Evolutionary conservation across 92 coral and sea anemone genomes (phyloP), one percentile per base, ranked within the genome.

Genomic region (Siderastrea siderea): DNA sequence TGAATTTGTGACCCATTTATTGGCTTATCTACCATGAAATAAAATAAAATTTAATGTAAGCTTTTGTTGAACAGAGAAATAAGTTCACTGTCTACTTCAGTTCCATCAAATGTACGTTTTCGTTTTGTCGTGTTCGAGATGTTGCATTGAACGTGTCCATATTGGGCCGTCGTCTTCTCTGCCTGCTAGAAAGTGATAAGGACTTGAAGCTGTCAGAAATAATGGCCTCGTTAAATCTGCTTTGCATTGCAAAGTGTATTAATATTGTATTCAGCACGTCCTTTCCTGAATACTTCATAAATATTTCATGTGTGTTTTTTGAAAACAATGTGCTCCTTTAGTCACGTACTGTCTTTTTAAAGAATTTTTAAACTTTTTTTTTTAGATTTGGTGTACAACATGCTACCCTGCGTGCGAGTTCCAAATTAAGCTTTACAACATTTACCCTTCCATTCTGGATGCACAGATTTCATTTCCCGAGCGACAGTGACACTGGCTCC

Each of bases 261-360:
- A 68, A 68, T 60, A 60, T 44, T 77, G 84, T 78, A 78, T 78
- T 62, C 49, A 79, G 58, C 77, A 86, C 77, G 75, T 77, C 54
- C 53, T 57, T 74, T 14, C 55, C n/a, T 69, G 50, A 47, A 17
- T 13, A 44, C 68, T 17, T 2, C 60, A 82, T 82, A 17, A 82
- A 82, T 82, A 82, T 54, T 82, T 82, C 14, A 82, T 19, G 51
- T 13, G 47, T 3, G 19, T 2, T 54, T 71, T 71, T 19, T 1
- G 10, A 66, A 79, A 48, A 57, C 66, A 61, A 61, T 6, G 38
- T 12, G 66, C n/a, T 69, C 68, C 53, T 6, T 70, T 7, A 1
- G 68, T 71, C 57, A 74, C 78, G 78, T 74, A 52, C 48, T 10
- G 78, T 49, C 38, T 26, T 26, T 26, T 19, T 9, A 53, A 53